Conservation (phyloP, 2,888 invertebrate genomes). For the Taphrorychus bicolor region DNA sequence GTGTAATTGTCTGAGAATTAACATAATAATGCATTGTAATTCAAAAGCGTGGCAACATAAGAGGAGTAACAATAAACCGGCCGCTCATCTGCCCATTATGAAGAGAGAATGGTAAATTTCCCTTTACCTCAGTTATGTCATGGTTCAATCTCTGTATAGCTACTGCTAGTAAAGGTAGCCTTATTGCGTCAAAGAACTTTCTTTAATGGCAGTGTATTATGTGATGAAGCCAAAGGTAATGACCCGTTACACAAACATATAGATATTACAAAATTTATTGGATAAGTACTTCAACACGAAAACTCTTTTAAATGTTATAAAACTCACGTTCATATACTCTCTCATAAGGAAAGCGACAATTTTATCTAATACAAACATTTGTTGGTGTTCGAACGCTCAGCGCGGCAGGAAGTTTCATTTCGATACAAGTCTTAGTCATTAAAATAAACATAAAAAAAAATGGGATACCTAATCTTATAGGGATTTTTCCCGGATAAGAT, state of each 20-base stretch:
- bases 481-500: not conserved
- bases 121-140: not conserved
- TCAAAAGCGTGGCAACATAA: not conserved
- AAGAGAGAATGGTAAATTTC: not conserved
- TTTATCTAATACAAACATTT: slow-evolving; percentile 36
- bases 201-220: no score
- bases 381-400: not conserved
- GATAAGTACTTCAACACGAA: slow-evolving; percentile 12
- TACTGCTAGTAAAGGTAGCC: no score
- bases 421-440: not conserved
- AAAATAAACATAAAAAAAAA: no score
- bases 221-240: no score
- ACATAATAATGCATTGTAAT: not conserved
- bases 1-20: not conserved
- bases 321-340: slow-evolving; percentile 24
- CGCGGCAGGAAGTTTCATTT: not conserved
- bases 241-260: not conserved
- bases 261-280: not conserved
- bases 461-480: no score
- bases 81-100: not conserved
- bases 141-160: no score
- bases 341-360: slow-evolving; percentile 23
- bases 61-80: not conserved
- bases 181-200: no score
- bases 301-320: slow-evolving; percentile 27